phyloP scores from a whole-genome alignment of 2,888 invertebrate species.

The Serripes groenlandicus region DNA sequence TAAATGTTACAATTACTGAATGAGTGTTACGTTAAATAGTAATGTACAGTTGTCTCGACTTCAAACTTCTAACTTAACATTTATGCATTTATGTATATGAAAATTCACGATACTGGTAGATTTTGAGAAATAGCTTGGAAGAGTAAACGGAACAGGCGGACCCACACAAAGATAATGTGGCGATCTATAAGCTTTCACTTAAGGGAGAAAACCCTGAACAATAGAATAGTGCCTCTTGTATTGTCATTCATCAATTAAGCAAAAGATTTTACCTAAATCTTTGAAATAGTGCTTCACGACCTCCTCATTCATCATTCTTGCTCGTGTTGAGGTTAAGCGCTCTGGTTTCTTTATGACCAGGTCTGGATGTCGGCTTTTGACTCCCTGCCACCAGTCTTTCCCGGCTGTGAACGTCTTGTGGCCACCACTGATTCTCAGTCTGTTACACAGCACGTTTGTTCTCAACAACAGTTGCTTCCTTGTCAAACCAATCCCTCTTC shows the following conservation, averaged over 20 bases:
- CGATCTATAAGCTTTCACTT: too few relatives aligned
- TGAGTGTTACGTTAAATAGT: not conserved
- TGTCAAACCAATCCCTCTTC: not conserved
- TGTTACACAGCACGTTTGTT: not conserved
- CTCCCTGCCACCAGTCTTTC: constrained; percentile 19
- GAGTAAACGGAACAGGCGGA: too few relatives aligned
- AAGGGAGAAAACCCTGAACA: too few relatives aligned
- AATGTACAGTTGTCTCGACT: not conserved
- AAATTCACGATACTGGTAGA: too few relatives aligned
- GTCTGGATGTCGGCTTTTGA: not conserved
- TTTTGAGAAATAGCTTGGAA: too few relatives aligned
- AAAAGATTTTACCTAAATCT: too few relatives aligned
- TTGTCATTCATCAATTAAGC: too few relatives aligned
- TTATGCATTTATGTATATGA: too few relatives aligned
- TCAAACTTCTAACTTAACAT: not conserved
- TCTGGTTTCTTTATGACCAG: constrained; percentile 7
- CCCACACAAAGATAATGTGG: too few relatives aligned
- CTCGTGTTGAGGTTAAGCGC: not conserved
- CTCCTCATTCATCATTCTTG: constrained; percentile 8
- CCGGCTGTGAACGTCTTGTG: not conserved
- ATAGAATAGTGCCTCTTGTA: too few relatives aligned
- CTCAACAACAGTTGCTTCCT: not conserved
- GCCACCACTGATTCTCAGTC: not conserved
- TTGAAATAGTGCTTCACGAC: too few relatives aligned
- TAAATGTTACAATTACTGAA: too few relatives aligned